Evolutionary conservation across 2,797 vertebrate genomes (phyloP), one percentile per base, ranked within the genome.

Genomic region (Xyrichtys novacula): DNA sequence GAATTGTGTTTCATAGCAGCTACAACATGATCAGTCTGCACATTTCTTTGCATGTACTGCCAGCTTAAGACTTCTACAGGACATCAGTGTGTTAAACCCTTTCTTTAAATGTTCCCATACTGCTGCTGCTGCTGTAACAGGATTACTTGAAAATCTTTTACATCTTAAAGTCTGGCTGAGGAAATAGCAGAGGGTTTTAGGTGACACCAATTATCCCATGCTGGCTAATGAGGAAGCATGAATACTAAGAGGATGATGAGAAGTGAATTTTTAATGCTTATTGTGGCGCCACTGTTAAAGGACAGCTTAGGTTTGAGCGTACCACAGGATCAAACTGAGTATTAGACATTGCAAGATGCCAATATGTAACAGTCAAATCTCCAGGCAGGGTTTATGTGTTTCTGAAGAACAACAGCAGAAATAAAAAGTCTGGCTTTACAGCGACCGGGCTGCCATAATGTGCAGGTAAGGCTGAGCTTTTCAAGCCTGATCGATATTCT

Each of bases 401-500:
- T 62, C 64, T 65, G 53, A 78, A 79, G 74, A 72, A 79, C 70
- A 64, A 73, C 65, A 48, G 23, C 32, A 34, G 17, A 25, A 38
- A 15, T 6, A 38, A 40, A 17, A 20, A 55, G 58, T 16, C 38
- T 47, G 48, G 52, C 68, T 66, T 50, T 63, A 53, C 53, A 66
- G 48, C 57, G 47, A 43, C 58, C 60, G 44, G 17, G 17, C 61
- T 56, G 62, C 40, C 48, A 67, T 72, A 23, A 43, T 46, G 61
- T 68, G 62, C 76, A 85, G 74, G 81, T 85, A 57, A 11, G 50
- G 67, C 55, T 20, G 31, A 8, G 54, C 46, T 71, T 57, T n/a
- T 55, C 54, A 14, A 69, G 78, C 53, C 74, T 44, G 67, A 88
- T 92, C 87, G 28, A 91, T 91, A 77, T 79, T 83, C 74, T 76